phyloP scores from a whole-genome alignment of 2,888 invertebrate species.

The Camponotus fellah region DNA sequence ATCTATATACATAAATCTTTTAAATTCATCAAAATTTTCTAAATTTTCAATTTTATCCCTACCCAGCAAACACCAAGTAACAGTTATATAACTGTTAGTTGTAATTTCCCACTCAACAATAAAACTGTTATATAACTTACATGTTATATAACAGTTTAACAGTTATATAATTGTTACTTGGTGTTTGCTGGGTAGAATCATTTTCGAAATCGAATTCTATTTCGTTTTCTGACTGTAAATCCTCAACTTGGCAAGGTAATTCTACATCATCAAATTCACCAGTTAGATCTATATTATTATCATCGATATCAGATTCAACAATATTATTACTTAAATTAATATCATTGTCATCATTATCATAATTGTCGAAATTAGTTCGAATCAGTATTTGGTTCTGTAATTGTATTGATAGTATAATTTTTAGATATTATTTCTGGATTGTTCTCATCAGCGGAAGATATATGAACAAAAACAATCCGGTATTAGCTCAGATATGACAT shows the following conservation, averaged over 20 bases:
- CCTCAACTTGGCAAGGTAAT: slow-evolving; percentile 6
- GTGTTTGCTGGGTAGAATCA: too few species aligned
- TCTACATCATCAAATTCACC: neutral
- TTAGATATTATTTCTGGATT: neutral
- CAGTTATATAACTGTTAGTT: too few species aligned
- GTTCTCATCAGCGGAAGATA: slow-evolving; percentile 19
- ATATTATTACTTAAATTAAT: slow-evolving; percentile 1
- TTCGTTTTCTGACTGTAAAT: neutral
- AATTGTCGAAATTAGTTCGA: too few species aligned
- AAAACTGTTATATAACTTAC: too few species aligned
- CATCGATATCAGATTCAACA: too few species aligned
- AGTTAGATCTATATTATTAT: slow-evolving; percentile 6
- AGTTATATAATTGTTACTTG: too few species aligned
- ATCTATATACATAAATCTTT: slow-evolving; percentile 13
- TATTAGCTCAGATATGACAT: too few species aligned
- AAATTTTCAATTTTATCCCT: neutral
- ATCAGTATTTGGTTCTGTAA: neutral
- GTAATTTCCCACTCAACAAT: too few species aligned
- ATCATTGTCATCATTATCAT: neutral
- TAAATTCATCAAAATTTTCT: neutral
- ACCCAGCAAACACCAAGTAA: too few species aligned
- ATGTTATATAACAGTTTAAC: too few species aligned
- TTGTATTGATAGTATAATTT: neutral
- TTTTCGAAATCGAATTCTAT: neutral
- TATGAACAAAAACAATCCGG: too few species aligned